These are phyloP conservation scores for Heteromyza rotundicornis DNA, from an alignment of 2,888 invertebrate species.

Conservation along the genomic window DNA sequence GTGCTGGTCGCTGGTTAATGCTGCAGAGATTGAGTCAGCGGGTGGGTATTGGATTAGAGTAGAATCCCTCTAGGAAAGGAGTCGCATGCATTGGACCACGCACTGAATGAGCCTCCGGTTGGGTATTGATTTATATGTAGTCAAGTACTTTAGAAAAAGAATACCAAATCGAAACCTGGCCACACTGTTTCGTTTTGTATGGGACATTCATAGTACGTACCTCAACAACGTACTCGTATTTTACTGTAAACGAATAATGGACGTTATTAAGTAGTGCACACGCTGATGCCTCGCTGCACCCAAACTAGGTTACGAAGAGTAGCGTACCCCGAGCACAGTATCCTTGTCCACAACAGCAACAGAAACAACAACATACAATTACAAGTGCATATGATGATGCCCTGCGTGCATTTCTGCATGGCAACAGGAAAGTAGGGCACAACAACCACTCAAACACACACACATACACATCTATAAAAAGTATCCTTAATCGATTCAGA, in stretches of 20 bases:
- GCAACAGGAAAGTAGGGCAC: slow-evolving; percentile 33
- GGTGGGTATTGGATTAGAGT: too few species aligned
- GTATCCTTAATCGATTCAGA: slow-evolving; percentile 11
- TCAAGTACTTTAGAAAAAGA: too few species aligned
- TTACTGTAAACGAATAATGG: slow-evolving; percentile 11
- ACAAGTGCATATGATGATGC: neutral
- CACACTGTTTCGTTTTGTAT: too few species aligned
- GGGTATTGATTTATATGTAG: too few species aligned
- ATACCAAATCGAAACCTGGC: too few species aligned
- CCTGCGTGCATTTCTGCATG: neutral
- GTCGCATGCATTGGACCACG: too few species aligned
- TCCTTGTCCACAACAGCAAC: neutral
- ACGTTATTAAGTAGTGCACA: slow-evolving; percentile 13
- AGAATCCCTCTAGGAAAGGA: too few species aligned
- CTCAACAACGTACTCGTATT: too few species aligned
- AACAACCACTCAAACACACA: slow-evolving; percentile 1
- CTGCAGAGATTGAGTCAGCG: too few species aligned
- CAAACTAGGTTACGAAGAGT: slow-evolving; percentile 10
- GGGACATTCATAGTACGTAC: too few species aligned
- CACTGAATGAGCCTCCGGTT: too few species aligned
- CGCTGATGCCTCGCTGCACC: slow-evolving; percentile 8
- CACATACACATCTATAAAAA: neutral
- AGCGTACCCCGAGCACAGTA: neutral
- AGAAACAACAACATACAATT: neutral
- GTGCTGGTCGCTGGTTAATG: too few species aligned